phyloP scores from a whole-genome alignment of 64 coral and sea anemone genomes.

The Dendronephthya gigantea region DNA sequence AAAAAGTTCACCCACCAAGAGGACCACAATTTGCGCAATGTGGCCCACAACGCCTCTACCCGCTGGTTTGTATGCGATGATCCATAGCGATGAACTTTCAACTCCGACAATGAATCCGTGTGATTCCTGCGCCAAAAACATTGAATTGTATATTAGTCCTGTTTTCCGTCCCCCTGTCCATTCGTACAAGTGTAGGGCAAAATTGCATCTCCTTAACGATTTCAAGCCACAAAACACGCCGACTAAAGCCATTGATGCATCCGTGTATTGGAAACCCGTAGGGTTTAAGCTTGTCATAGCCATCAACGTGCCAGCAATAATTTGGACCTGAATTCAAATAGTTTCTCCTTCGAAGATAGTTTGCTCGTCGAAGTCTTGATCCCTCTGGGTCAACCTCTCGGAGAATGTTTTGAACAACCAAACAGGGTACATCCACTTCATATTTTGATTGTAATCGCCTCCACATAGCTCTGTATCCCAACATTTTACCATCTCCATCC shows the following conservation, averaged over 20 bases:
- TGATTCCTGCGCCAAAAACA: neutral
- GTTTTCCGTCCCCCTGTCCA: constrained; percentile 25
- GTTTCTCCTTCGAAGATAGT: neutral
- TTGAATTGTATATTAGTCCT: neutral
- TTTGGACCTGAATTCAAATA: neutral
- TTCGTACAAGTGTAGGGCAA: neutral
- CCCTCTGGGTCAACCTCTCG: neutral
- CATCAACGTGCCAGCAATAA: neutral
- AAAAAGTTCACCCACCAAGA: neutral
- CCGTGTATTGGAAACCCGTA: constrained; percentile 13
- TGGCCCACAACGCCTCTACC: neutral
- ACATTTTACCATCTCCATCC: neutral
- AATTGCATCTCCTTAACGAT: neutral
- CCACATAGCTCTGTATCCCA: neutral
- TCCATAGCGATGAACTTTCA: neutral
- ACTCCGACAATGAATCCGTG: neutral
- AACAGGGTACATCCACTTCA: neutral
- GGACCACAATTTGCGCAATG: neutral
- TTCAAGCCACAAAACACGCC: constrained; percentile 23
- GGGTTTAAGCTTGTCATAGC: constrained; percentile 12
- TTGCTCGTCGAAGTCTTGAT: neutral
- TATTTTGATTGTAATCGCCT: neutral
- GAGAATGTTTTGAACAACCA: neutral
- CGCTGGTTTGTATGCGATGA: too few relatives aligned
- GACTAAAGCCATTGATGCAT: constrained; percentile 15